Conservation (phyloP, 1,140 invertebrate species). For the Nylanderia fulva region DNA sequence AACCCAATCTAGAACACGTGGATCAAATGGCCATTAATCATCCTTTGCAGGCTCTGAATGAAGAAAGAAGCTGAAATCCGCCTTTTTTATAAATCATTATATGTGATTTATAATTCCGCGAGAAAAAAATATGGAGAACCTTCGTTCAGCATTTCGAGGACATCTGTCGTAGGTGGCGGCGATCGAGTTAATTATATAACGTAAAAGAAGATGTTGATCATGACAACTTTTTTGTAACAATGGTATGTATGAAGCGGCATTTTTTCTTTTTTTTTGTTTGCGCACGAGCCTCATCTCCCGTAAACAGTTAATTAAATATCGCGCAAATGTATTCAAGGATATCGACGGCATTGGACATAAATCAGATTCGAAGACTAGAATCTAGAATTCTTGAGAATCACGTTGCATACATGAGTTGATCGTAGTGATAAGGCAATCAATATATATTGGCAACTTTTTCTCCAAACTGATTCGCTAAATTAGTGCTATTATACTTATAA, state of each 20-base stretch:
- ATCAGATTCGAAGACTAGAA: too few relatives aligned
- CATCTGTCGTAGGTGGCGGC: conserved; percentile 10
- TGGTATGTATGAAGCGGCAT: conserved; percentile 21
- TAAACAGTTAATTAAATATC: conserved; percentile 49
- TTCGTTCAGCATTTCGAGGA: background rate
- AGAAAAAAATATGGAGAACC: background rate
- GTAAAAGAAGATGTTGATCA: conserved; percentile 44
- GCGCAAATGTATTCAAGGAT: conserved; percentile 23
- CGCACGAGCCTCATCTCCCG: conserved; percentile 19
- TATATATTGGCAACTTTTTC: background rate
- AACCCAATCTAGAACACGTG: background rate
- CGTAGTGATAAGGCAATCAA: conserved; percentile 3
- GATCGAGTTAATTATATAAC: conserved; percentile 48
- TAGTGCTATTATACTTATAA: conserved; percentile 7
- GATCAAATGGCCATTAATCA: background rate
- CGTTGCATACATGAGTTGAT: background rate
- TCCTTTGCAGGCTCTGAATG: conserved; percentile 26
- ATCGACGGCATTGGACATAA: background rate
- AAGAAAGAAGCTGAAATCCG: conserved; percentile 63
- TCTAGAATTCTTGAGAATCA: conserved; percentile 14
- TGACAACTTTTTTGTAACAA: conserved; percentile 29
- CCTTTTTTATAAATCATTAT: conserved; percentile 26
- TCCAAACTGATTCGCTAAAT: background rate
- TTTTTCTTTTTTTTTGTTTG: too few relatives aligned
- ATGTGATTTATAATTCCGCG: conserved; percentile 27